Evolutionary conservation across 2,113 vertebrate genomes (phyloP), one percentile per base, ranked within the genome.

Genomic region (Hystrix brachyura): DNA sequence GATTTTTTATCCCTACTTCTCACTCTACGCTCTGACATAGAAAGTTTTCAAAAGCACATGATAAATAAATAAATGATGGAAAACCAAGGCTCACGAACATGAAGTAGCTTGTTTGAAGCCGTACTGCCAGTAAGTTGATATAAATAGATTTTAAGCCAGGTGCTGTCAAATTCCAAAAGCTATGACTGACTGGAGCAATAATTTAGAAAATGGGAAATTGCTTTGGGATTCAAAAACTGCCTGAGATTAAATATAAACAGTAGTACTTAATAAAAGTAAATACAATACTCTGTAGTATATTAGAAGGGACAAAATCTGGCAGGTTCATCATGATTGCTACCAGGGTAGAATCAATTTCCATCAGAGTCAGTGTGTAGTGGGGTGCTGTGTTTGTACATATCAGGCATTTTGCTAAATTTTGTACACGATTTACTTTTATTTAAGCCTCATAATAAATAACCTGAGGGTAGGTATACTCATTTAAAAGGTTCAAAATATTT

Each of bases 181-280:
- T 57, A 34, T 2, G 67, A 60, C 12, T 48, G 55, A 60, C 12
- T 48, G 55, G 18, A 92, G 55, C 17, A 87, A 59, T 59, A 62
- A 48, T 34, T 34, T 86, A 94, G 82, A 71, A 64, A 86, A 55
- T 29, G 23, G 8, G 59, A 91, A 25, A 72, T 9, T 65, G 80
- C 15, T 62, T 89, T 67, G 53, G 3, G 6, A 86, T 51, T 81
- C 19, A 64, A 48, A 48, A 21, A 32, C 5, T 15, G 5, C 85
- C 6, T 91, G 21, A 89, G 23, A n/a, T 71, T 80, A 85, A 96
- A 86, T 23, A 89, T 18, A 67, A 87, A 74, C 25, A 89, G 62
- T 90, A 4, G 2, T 15, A 62, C 76, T 76, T 80, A 85, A 87
- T 23, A 67, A 71, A 67, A 38, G 81, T 55, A 89, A 95, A 29